phyloP scores from a whole-genome alignment of 2,113 vertebrate species.

The Tragelaphus imberbis region DNA sequence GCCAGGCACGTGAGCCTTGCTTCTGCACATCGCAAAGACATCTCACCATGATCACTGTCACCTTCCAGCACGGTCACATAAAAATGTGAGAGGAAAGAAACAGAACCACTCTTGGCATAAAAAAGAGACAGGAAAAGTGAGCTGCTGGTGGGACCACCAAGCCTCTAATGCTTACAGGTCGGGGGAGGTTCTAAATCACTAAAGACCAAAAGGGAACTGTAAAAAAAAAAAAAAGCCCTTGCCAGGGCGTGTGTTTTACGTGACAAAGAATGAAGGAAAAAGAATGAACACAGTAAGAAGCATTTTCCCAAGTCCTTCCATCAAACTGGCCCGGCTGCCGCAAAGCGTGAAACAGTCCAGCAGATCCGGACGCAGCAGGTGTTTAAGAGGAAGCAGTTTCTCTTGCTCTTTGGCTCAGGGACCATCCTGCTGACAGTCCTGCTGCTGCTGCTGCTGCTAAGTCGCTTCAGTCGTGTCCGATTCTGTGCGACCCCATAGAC shows the following conservation, averaged over 20 bases:
- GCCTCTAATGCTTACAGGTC: background rate
- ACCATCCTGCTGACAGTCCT: no score
- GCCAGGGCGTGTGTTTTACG: background rate
- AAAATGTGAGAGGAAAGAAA: background rate
- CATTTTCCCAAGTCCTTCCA: background rate
- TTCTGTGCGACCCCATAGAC: no score
- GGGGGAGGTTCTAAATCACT: background rate
- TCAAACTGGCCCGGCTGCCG: background rate
- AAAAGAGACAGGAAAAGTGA: background rate
- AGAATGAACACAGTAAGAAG: background rate
- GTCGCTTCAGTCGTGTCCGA: no score
- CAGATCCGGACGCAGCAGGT: background rate
- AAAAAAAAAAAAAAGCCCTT: background rate
- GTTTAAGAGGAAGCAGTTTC: background rate
- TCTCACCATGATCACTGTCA: background rate
- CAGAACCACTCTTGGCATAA: fast-evolving
- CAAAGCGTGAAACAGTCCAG: background rate
- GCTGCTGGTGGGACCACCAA: background rate
- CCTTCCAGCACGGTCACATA: background rate
- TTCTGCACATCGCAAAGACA: background rate
- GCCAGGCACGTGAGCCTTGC: background rate
- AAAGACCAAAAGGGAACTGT: background rate
- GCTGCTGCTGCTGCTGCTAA: background rate
- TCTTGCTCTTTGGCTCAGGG: background rate
- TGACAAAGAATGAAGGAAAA: background rate